These are phyloP conservation scores for Hyposoter didymator DNA, from an alignment of 2,888 invertebrate species.

Conservation along the genomic window DNA sequence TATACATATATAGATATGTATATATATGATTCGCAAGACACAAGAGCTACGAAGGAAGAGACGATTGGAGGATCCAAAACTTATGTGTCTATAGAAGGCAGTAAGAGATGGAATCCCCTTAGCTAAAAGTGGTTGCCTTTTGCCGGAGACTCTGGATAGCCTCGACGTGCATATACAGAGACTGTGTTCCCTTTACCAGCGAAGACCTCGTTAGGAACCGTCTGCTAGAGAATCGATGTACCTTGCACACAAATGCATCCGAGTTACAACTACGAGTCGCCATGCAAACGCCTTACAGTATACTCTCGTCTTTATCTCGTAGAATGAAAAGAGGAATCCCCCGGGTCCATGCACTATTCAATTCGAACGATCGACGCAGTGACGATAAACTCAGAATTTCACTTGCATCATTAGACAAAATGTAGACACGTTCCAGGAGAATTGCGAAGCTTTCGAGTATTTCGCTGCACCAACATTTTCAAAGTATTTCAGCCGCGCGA, in stretches of 20 bases:
- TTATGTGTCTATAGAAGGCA: conserved; percentile 6
- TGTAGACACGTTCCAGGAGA: conserved; percentile 15
- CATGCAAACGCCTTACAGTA: neutral
- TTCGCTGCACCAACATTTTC: conserved; percentile 10
- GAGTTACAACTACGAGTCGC: conserved; percentile 36
- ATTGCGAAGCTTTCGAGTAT: conserved; percentile 1
- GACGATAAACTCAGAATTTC: conserved; percentile 38
- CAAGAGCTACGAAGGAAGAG: conserved; percentile 14
- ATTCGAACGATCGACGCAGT: neutral
- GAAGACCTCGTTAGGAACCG: conserved; percentile 56
- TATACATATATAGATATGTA: conserved; percentile 8
- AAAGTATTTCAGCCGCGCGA: neutral
- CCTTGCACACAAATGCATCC: conserved; percentile 49
- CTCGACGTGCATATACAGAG: neutral
- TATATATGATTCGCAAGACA: no score
- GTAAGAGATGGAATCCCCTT: conserved; percentile 19
- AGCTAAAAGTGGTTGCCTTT: conserved; percentile 36
- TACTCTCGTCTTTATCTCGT: conserved; percentile 14
- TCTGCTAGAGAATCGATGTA: conserved; percentile 53
- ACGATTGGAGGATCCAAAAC: conserved; percentile 44
- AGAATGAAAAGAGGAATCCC: conserved; percentile 20
- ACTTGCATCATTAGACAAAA: conserved; percentile 49
- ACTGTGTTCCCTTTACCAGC: conserved; percentile 1
- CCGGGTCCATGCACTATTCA: conserved; percentile 1
- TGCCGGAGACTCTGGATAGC: conserved; percentile 10